Evolutionary conservation across 2,113 vertebrate genomes (phyloP).

Genomic region (Ia io): DNA sequence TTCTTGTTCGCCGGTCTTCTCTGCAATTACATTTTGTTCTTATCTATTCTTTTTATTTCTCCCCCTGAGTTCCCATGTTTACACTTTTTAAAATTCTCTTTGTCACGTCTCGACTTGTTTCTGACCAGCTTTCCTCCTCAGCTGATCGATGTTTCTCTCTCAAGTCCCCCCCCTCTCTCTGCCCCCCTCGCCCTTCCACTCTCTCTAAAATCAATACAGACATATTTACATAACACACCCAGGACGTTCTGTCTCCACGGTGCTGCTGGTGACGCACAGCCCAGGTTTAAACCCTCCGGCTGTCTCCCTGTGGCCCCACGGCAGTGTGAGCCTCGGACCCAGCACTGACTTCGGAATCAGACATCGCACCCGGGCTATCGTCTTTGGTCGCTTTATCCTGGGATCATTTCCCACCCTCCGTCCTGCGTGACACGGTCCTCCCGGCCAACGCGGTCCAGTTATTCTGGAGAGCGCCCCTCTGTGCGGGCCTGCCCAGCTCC

Average conservation of each 20-base stretch:
- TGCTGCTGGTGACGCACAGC: accelerated
- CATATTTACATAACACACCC: neutral
- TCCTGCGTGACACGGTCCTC: accelerated
- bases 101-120: neutral
- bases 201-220: neutral
- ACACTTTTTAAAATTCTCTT: neutral
- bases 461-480: accelerated
- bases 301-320: accelerated
- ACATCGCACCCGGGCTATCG: accelerated
- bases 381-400: accelerated
- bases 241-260: accelerated
- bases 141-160: neutral
- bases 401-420: accelerated
- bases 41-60: accelerated
- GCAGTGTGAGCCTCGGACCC: accelerated
- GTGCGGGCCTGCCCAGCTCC: neutral
- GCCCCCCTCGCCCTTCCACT: too few relatives aligned
- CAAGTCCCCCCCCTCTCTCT: too few relatives aligned
- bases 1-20: accelerated
- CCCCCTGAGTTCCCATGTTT: too few relatives aligned
- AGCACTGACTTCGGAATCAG: accelerated
- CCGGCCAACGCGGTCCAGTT: accelerated
- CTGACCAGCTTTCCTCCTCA: neutral
- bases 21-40: accelerated
- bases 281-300: accelerated